These are phyloP conservation scores for Cephus nigrinus DNA, from an alignment of 2,888 invertebrate genomes.

Conservation along the genomic window DNA sequence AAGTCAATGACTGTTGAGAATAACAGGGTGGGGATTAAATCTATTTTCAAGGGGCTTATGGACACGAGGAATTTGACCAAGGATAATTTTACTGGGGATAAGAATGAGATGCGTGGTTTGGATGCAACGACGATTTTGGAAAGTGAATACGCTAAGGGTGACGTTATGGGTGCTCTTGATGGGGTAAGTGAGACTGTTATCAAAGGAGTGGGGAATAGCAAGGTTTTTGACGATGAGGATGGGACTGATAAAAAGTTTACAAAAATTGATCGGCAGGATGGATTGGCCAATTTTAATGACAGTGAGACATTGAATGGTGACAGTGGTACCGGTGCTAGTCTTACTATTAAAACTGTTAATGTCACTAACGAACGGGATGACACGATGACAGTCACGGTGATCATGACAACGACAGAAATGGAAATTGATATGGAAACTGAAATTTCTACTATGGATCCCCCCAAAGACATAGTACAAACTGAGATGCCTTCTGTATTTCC, in stretches of 20 bases:
- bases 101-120: not conserved
- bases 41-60: not conserved
- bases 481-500: conserved; percentile 40
- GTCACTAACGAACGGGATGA: not conserved
- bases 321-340: not conserved
- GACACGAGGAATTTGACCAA: not conserved
- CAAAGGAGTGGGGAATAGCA: not conserved
- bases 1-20: conserved; percentile 7
- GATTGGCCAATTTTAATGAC: not conserved
- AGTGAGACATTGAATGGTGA: not conserved
- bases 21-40: not conserved
- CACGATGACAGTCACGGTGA: conserved; percentile 3
- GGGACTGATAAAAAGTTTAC: not conserved
- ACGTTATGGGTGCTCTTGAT: not conserved
- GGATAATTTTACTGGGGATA: not conserved
- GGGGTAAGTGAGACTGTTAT: not conserved
- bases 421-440: not conserved
- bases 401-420: conserved; percentile 15
- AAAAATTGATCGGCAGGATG: not conserved
- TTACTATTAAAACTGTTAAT: not conserved
- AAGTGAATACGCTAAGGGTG: not conserved
- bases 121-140: not conserved
- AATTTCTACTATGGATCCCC: conserved; percentile 15
- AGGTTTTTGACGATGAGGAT: not conserved
- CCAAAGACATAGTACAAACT: conserved; percentile 15